phyloP scores from a whole-genome alignment of 1,140 invertebrate genomes.

The Danaus melanippus region DNA sequence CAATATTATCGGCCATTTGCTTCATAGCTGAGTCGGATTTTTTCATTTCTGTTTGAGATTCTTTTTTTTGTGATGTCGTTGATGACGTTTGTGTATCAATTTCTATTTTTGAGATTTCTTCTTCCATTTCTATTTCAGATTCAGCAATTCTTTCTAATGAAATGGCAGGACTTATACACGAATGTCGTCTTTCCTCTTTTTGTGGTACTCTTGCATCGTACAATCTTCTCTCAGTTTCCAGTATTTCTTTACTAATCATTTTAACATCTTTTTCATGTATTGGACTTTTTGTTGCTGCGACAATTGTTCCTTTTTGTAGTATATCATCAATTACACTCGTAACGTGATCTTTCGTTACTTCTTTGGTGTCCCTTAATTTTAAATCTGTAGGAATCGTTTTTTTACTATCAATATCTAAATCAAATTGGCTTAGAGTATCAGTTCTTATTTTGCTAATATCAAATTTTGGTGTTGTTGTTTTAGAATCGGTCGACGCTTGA shows the following conservation, averaged over 20 bases:
- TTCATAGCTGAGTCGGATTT: conserved; percentile 68
- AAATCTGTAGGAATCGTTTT: conserved; percentile 16
- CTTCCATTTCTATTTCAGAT: conserved; percentile 58
- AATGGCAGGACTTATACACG: conserved; percentile 63
- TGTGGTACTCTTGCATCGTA: conserved; percentile 61
- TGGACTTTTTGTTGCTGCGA: conserved; percentile 48
- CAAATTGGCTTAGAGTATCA: conserved; percentile 52
- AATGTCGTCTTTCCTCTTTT: conserved; percentile 63
- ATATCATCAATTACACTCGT: conserved; percentile 62
- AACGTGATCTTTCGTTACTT: conserved; percentile 57
- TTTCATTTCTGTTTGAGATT: conserved; percentile 39
- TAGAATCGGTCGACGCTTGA: neutral
- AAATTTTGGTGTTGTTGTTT: conserved; percentile 32
- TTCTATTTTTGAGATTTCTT: conserved; percentile 35
- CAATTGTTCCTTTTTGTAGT: conserved; percentile 53
- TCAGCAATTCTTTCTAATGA: conserved; percentile 64
- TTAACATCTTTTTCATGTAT: conserved; percentile 53
- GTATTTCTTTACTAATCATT: conserved; percentile 47
- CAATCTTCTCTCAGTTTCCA: conserved; percentile 57
- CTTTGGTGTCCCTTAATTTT: conserved; percentile 33
- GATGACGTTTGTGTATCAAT: conserved; percentile 16
- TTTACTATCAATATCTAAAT: conserved; percentile 24
- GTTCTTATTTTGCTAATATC: conserved; percentile 53
- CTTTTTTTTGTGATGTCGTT: conserved; percentile 17
- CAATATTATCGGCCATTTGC: conserved; percentile 68